phyloP scores from a whole-genome alignment of 2,113 vertebrate genomes.

The Protobothrops mucrosquamatus region DNA sequence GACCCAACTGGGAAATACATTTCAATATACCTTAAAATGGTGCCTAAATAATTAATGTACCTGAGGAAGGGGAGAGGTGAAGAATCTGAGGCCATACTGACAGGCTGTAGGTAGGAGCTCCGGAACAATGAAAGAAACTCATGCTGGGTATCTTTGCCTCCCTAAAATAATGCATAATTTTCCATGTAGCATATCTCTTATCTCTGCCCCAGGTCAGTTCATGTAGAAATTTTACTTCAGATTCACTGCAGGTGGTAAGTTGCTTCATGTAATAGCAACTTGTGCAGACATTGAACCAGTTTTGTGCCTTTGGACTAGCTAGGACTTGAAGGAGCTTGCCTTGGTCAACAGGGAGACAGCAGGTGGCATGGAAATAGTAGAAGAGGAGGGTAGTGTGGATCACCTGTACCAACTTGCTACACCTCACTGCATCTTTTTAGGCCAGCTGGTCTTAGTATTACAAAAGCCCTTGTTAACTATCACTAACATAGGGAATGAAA shows the following conservation, averaged over 20 bases:
- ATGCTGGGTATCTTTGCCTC: background rate
- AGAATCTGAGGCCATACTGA: background rate
- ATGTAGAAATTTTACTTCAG: background rate
- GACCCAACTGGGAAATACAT: background rate
- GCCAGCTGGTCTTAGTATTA: background rate
- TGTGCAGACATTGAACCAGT: background rate
- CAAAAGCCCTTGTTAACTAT: background rate
- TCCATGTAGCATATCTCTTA: background rate
- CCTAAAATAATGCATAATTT: background rate
- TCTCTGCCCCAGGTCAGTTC: background rate
- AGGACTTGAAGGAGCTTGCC: background rate
- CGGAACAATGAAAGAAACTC: background rate
- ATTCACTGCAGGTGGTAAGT: background rate
- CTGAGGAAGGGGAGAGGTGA: background rate
- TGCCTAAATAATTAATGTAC: background rate
- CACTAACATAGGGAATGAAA: background rate
- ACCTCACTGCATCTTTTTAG: background rate
- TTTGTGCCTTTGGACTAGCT: background rate
- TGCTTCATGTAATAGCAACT: background rate
- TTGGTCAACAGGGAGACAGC: background rate
- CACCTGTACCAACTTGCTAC: background rate
- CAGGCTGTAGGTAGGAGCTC: background rate
- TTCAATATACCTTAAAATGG: background rate
- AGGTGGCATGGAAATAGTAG: background rate
- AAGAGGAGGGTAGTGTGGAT: background rate